These are phyloP conservation scores for Orchestia grillus DNA, from an alignment of 1,140 invertebrate genomes.

Conservation along the genomic window DNA sequence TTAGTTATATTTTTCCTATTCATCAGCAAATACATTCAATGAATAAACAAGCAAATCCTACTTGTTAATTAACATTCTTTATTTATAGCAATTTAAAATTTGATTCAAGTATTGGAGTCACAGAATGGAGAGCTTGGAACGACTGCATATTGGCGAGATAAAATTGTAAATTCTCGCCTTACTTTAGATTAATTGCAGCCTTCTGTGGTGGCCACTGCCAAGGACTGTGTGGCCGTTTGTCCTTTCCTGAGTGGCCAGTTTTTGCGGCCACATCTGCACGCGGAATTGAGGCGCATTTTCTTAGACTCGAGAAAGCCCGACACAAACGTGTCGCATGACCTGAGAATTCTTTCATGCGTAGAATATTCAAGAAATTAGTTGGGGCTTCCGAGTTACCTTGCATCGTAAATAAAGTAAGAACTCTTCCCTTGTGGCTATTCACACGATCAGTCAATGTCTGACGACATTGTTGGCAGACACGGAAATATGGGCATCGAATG, in stretches of 20 bases:
- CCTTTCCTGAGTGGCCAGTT: background rate
- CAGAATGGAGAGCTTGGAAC: too few species aligned
- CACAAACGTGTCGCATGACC: background rate
- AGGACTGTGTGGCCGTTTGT: background rate
- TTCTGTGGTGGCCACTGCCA: background rate
- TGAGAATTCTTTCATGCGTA: background rate
- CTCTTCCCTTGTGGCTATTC: too few species aligned
- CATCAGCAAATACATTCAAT: background rate
- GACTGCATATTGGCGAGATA: background rate
- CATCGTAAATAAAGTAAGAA: background rate
- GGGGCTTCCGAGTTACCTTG: background rate
- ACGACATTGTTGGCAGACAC: too few species aligned
- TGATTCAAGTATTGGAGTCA: background rate
- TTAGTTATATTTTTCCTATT: background rate
- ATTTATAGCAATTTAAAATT: background rate
- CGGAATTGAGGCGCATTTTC: background rate
- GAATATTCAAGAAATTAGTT: background rate
- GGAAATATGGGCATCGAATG: too few species aligned
- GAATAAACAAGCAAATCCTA: background rate
- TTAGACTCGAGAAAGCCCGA: background rate
- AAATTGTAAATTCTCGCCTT: background rate
- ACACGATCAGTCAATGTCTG: too few species aligned
- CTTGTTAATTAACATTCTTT: background rate
- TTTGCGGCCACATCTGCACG: background rate
- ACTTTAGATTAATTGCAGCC: background rate